Conservation (phyloP, 37 sponge, comb jelly and placozoan species). For the Cliona cf. orientalis region DNA sequence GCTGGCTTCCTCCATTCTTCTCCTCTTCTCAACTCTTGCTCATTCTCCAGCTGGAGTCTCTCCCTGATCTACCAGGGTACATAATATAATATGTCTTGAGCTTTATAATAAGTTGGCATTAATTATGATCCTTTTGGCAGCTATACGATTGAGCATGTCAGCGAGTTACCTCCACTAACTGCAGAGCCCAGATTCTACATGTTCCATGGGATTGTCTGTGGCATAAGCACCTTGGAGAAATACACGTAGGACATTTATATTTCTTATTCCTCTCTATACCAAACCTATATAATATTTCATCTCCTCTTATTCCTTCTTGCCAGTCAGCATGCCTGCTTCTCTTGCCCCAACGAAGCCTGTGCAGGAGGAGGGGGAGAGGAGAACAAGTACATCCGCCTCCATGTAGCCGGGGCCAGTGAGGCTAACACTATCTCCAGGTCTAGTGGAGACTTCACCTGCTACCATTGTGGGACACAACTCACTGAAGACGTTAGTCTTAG, state of each 20-base stretch:
- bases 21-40: constrained; percentile 57
- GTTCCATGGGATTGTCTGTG: constrained; percentile 39
- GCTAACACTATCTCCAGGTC: constrained; percentile 9
- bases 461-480: constrained; percentile 1
- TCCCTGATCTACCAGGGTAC: constrained; percentile 56
- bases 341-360: constrained; percentile 36
- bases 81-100: constrained; percentile 2
- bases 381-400: constrained; percentile 39
- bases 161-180: constrained; percentile 21
- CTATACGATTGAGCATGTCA: constrained; percentile 15
- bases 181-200: constrained; percentile 35
- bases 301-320: neutral
- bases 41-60: constrained; percentile 20
- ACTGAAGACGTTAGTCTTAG: constrained; percentile 50
- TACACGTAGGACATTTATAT: constrained; percentile 49
- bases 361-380: neutral
- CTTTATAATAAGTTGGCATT: neutral
- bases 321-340: constrained; percentile 59
- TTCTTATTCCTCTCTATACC: neutral
- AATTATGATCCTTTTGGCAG: constrained; percentile 3
- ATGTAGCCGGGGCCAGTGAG: constrained; percentile 63
- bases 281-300: neutral
- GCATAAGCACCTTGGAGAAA: constrained; percentile 8
- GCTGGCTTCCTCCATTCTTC: constrained; percentile 52
- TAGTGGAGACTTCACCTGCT: neutral